Conservation (phyloP, 1,140 invertebrate genomes). For the Sesamia nonagrioides region DNA sequence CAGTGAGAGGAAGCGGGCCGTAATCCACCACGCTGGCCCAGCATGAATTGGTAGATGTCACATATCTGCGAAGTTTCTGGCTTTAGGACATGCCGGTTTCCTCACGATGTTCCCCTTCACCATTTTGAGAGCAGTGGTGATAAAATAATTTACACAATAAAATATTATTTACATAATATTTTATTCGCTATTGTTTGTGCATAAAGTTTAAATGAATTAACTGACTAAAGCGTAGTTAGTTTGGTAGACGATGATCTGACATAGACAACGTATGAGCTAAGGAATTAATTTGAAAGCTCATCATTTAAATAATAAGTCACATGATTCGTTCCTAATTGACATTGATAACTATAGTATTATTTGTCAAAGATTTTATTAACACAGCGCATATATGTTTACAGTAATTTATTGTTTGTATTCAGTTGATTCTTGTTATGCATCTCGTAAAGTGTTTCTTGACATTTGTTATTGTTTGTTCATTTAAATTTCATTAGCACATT, state of each 20-base stretch:
- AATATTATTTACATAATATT: too few species aligned
- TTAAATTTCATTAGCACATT: not conserved
- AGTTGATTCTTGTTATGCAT: not conserved
- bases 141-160: too few species aligned
- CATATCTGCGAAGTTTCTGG: too few species aligned
- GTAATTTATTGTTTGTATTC: slow-evolving; percentile 4
- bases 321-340: slow-evolving; percentile 22
- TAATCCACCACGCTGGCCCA: too few species aligned
- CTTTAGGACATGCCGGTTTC: too few species aligned
- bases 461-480: slow-evolving; percentile 28
- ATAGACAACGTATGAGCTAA: not conserved
- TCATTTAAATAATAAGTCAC: not conserved
- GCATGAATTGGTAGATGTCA: too few species aligned
- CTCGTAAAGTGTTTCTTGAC: slow-evolving; percentile 14
- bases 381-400: not conserved
- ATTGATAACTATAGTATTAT: slow-evolving; percentile 19
- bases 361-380: not conserved
- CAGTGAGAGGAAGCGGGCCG: too few species aligned
- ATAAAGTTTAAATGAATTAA: not conserved
- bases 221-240: not conserved
- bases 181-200: not conserved
- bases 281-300: slow-evolving; percentile 1
- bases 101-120: too few species aligned
- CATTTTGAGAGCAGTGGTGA: too few species aligned
- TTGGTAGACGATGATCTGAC: not conserved